phyloP scores from a whole-genome alignment of 37 sponge, comb jelly and placozoan genomes.

The Oopsacas minuta region DNA sequence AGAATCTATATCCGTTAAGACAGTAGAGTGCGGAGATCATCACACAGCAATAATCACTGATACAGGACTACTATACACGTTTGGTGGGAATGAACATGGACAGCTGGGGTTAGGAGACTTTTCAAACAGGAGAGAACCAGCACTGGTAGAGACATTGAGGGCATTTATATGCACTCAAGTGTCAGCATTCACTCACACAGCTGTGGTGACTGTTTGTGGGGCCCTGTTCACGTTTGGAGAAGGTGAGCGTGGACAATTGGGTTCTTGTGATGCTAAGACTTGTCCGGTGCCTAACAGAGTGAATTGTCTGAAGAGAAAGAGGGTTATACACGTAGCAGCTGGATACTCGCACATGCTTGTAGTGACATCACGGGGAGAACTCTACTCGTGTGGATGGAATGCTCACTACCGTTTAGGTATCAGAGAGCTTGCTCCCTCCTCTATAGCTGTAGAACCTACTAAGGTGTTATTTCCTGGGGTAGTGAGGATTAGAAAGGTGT shows the following conservation, averaged over 20 bases:
- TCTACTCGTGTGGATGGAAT: conserved; percentile 9
- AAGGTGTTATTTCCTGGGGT: neutral
- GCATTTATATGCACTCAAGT: neutral
- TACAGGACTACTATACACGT: conserved; percentile 14
- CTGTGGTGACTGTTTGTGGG: neutral
- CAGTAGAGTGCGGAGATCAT: neutral
- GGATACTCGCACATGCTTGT: neutral
- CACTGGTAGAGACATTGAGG: neutral
- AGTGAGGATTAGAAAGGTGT: neutral
- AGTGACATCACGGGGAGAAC: conserved; percentile 2
- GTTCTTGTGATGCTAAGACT: neutral
- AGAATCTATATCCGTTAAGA: neutral
- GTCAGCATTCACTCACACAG: conserved; percentile 1
- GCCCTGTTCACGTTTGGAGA: conserved; percentile 1
- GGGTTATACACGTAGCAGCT: neutral
- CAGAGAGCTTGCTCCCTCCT: neutral
- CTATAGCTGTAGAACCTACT: neutral
- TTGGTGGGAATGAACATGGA: conserved; percentile 6
- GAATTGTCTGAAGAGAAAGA: neutral
- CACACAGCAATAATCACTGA: neutral
- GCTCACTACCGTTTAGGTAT: neutral
- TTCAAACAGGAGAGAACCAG: neutral
- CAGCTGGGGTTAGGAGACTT: neutral
- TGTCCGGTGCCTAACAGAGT: neutral
- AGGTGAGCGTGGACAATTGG: neutral